Percentiles rank a stretch among this genome's conserved stretches.
Evolutionary conservation across 2,797 vertebrate species (phyloP).

Genomic region (Bradypodion ventrale): DNA sequence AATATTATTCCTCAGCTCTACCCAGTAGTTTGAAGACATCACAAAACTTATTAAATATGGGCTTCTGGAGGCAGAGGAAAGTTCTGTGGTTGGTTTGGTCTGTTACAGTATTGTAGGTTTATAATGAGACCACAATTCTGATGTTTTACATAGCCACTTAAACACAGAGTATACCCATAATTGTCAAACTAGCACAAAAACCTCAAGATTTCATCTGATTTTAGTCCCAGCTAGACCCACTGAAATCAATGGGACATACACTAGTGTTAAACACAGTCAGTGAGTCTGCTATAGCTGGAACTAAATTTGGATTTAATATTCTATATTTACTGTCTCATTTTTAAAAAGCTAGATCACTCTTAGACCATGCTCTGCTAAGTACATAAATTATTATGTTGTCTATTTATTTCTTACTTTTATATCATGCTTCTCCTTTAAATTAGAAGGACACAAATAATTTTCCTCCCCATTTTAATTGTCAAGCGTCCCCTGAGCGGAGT

Average conservation of each 20-base stretch:
- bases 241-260: too few relatives aligned
- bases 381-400: not conserved
- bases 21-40: constrained; percentile 19
- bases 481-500: too few relatives aligned
- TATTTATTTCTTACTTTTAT: not conserved
- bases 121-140: constrained; percentile 3
- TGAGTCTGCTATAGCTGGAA: too few relatives aligned
- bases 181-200: not conserved
- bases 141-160: constrained; percentile 12
- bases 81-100: not conserved
- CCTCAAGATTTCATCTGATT: too few relatives aligned
- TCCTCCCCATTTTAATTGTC: too few relatives aligned
- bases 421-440: not conserved
- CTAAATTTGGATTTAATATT: not conserved
- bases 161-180: constrained; percentile 13
- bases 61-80: constrained; percentile 1
- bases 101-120: not conserved
- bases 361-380: not conserved
- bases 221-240: too few relatives aligned
- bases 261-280: too few relatives aligned
- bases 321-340: not conserved
- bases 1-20: constrained; percentile 20
- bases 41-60: constrained; percentile 12
- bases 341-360: not conserved
- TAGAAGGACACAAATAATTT: too few relatives aligned